phyloP scores from a whole-genome alignment of 2,113 vertebrate genomes.

The Odocoileus virginianus region DNA sequence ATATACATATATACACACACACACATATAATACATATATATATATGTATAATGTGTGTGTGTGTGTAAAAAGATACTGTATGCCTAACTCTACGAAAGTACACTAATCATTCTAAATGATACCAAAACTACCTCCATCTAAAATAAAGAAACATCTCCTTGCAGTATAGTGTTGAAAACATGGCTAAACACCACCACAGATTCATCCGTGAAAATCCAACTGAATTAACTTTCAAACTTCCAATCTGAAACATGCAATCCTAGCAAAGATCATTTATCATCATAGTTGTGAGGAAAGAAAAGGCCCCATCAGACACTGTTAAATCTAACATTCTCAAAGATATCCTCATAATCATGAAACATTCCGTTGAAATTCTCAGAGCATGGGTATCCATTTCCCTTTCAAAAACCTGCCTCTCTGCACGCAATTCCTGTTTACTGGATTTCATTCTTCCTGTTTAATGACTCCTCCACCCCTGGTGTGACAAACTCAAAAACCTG shows the following conservation, averaged over 20 bases:
- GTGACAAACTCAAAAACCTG: conserved; percentile 42
- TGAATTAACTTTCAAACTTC: not conserved
- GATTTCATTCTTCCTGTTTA: conserved; percentile 59
- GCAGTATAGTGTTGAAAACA: not conserved
- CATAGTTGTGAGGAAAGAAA: not conserved
- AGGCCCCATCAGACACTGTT: not conserved
- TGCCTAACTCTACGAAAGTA: not conserved
- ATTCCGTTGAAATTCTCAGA: not conserved
- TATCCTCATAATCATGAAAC: not conserved
- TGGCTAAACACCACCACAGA: not conserved
- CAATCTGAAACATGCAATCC: not conserved
- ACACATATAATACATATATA: too few relatives aligned
- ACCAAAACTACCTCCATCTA: not conserved
- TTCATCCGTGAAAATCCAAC: not conserved
- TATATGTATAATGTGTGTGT: too few relatives aligned
- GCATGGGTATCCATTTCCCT: not conserved
- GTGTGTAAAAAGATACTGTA: not conserved
- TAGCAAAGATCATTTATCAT: not conserved
- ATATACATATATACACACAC: not conserved
- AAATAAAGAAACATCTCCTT: not conserved
- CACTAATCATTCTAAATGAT: not conserved
- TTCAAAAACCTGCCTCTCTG: conserved; percentile 8
- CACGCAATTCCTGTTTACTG: conserved; percentile 50
- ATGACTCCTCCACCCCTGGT: not conserved
- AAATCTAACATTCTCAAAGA: not conserved